These are phyloP conservation scores for Ctenicera cuprea DNA, from an alignment of 2,888 invertebrate species.

Conservation along the genomic window DNA sequence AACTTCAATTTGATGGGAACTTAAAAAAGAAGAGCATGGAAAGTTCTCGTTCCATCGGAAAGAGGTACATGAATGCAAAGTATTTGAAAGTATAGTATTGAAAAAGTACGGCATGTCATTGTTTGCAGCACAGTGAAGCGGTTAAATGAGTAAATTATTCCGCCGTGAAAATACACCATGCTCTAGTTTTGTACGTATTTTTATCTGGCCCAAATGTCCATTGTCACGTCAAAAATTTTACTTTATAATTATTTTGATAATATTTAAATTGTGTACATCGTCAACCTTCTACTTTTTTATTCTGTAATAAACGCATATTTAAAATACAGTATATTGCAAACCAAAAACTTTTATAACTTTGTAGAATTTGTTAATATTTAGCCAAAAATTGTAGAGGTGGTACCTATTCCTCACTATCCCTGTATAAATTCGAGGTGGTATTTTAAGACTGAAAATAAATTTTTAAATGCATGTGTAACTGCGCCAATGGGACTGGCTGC, in stretches of 20 bases:
- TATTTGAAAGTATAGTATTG: constrained; percentile 24
- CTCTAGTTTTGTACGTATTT: constrained; percentile 26
- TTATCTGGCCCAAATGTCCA: constrained; percentile 33
- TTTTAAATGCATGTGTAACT: constrained; percentile 41
- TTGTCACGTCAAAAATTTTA: constrained; percentile 28
- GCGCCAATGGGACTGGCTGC: constrained; percentile 42
- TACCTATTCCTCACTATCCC: not conserved
- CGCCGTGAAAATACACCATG: constrained; percentile 26
- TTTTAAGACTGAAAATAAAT: constrained; percentile 41
- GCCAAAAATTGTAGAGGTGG: not conserved
- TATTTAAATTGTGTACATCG: not conserved
- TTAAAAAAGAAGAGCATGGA: constrained; percentile 62
- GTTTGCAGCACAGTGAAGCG: constrained; percentile 27
- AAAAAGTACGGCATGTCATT: constrained; percentile 30
- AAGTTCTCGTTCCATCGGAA: constrained; percentile 61
- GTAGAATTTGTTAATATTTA: too few species aligned
- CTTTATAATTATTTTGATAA: constrained; percentile 22
- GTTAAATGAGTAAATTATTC: constrained; percentile 31
- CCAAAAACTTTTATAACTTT: too few species aligned
- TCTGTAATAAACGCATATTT: not conserved
- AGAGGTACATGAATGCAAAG: constrained; percentile 18
- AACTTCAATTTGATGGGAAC: constrained; percentile 57
- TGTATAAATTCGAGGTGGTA: constrained; percentile 10
- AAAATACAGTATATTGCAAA: too few species aligned
- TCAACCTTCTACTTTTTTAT: not conserved